phyloP scores from a whole-genome alignment of 2,888 invertebrate genomes.

The Drosophila nigricruria region DNA sequence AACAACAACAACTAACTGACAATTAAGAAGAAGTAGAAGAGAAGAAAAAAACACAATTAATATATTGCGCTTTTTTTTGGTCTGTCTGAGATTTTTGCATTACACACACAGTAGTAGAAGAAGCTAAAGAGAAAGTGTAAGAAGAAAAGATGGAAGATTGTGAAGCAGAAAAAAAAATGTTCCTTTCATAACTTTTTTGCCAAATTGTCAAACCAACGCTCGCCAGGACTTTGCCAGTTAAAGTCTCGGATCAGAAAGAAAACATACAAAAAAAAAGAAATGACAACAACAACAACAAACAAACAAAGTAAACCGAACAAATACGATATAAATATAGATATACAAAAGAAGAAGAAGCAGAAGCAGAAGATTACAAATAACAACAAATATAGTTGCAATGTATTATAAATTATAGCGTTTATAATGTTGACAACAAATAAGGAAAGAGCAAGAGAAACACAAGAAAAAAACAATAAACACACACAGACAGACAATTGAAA shows the following conservation, averaged over 20 bases:
- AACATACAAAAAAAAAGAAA: conserved; percentile 27
- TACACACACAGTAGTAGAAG: conserved; percentile 46
- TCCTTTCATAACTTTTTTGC: conserved; percentile 80
- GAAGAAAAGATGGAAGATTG: neutral
- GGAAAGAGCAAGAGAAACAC: neutral
- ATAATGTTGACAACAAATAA: conserved; percentile 46
- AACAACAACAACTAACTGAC: conserved; percentile 55
- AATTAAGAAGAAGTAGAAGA: conserved; percentile 67
- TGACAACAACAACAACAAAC: conserved; percentile 20
- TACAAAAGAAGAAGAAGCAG: conserved; percentile 22
- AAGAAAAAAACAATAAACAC: conserved; percentile 1
- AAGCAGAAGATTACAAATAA: conserved; percentile 19
- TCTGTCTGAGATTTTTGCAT: conserved; percentile 73
- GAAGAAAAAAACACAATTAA: conserved; percentile 27
- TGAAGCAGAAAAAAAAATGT: conserved; percentile 59
- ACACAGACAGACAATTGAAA: conserved; percentile 17
- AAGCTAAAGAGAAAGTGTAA: neutral
- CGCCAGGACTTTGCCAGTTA: conserved; percentile 72
- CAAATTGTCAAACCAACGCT: conserved; percentile 81
- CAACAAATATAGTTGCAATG: conserved; percentile 54
- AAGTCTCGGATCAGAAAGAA: conserved; percentile 74
- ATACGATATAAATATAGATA: conserved; percentile 55
- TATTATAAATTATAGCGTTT: conserved; percentile 42
- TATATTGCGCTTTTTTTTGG: conserved; percentile 68
- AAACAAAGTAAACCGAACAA: conserved; percentile 34